These are phyloP conservation scores for Platysteira castanea DNA, from an alignment of 2,113 vertebrate genomes.

Conservation along the genomic window DNA sequence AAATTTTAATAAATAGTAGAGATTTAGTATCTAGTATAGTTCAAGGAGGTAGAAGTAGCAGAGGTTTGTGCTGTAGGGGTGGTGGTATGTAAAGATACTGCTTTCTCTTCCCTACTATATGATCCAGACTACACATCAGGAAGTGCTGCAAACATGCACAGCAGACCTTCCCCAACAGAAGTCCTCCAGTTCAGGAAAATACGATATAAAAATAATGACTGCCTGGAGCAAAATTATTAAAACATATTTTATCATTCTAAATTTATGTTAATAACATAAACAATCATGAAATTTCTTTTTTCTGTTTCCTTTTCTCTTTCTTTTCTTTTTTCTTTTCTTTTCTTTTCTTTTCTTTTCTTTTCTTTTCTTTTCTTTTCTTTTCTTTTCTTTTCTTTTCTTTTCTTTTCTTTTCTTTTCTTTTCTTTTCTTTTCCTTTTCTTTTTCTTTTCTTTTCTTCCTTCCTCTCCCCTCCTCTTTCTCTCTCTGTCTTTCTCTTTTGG, in stretches of 20 bases:
- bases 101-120: neutral
- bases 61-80: neutral
- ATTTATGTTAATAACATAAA: neutral
- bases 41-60: neutral
- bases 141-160: neutral
- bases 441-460: rapidly evolving
- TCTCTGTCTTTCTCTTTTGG: neutral
- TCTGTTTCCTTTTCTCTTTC: rapidly evolving
- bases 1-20: neutral
- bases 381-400: rapidly evolving
- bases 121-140: neutral
- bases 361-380: too few relatives aligned
- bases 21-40: neutral
- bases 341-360: too few relatives aligned
- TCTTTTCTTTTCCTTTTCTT: rapidly evolving
- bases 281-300: neutral
- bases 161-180: neutral
- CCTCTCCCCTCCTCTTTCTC: rapidly evolving
- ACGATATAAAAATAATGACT: neutral
- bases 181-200: neutral
- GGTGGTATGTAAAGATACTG: neutral
- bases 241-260: neutral
- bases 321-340: neutral
- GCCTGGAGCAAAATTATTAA: neutral
- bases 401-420: too few relatives aligned